phyloP scores from a whole-genome alignment of 2,113 vertebrate species.

The Mesitornis unicolor region DNA sequence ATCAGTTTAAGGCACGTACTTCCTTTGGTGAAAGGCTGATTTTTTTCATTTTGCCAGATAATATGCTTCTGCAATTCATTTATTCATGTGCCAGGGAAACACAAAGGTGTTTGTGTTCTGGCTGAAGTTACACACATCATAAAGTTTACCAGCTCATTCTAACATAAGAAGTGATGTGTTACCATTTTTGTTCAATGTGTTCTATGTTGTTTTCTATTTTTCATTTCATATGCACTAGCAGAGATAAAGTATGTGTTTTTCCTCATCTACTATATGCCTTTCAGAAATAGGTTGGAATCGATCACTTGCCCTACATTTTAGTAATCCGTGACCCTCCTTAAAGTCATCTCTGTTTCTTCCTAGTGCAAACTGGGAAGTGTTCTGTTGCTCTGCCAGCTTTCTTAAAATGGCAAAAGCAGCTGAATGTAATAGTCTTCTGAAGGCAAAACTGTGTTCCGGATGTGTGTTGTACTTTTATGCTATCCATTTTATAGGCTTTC shows the following conservation, averaged over 20 bases:
- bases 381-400: neutral
- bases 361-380: neutral
- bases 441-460: neutral
- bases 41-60: neutral
- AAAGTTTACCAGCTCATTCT: neutral
- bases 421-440: neutral
- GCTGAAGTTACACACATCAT: neutral
- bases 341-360: neutral
- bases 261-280: neutral
- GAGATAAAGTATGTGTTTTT: neutral
- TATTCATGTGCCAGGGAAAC: rapidly evolving
- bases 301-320: neutral
- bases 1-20: neutral
- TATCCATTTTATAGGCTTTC: neutral
- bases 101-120: neutral
- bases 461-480: neutral
- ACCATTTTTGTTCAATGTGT: neutral
- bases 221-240: neutral
- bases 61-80: neutral
- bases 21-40: neutral
- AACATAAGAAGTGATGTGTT: neutral
- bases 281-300: neutral
- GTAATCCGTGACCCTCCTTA: neutral
- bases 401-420: neutral
- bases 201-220: neutral